Percentiles rank a stretch among this genome's conserved stretches.
These are phyloP conservation scores for Hypomesus transpacificus DNA, from an alignment of 2,113 vertebrate genomes.

Conservation along the genomic window DNA sequence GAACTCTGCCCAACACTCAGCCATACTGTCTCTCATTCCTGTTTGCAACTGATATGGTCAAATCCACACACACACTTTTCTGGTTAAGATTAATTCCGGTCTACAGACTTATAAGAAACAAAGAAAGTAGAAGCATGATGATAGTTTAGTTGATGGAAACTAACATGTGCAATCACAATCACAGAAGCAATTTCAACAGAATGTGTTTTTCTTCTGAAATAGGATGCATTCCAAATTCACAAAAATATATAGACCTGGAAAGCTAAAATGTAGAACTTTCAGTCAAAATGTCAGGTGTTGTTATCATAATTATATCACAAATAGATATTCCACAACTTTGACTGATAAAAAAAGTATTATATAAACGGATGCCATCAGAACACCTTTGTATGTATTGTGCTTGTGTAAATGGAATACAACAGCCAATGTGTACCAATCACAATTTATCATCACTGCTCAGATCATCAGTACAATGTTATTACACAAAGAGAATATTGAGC, in stretches of 20 bases:
- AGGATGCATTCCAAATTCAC: constrained; percentile 5
- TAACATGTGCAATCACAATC: constrained; percentile 24
- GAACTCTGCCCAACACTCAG: constrained; percentile 5
- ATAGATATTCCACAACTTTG: too few species aligned
- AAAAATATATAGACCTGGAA: neutral
- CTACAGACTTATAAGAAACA: constrained; percentile 21
- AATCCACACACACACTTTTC: constrained; percentile 13
- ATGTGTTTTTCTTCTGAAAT: neutral
- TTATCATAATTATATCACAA: too few species aligned
- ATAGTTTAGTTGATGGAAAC: constrained; percentile 33
- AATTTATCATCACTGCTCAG: too few species aligned
- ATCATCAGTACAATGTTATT: too few species aligned
- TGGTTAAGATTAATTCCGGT: constrained; percentile 13
- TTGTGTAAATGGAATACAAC: too few species aligned
- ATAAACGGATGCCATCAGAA: too few species aligned
- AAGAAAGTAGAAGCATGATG: constrained; percentile 27
- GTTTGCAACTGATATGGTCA: constrained; percentile 22
- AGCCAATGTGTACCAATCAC: too few species aligned
- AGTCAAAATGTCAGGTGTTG: neutral
- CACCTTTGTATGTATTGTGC: too few species aligned
- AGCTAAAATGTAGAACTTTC: neutral
- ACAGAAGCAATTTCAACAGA: constrained; percentile 26
- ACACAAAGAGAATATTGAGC: constrained; percentile 26
- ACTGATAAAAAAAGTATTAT: too few species aligned
- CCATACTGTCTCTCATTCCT: constrained; percentile 12